phyloP scores from a whole-genome alignment of 2,797 vertebrate species.

The Sciurus vulgaris region DNA sequence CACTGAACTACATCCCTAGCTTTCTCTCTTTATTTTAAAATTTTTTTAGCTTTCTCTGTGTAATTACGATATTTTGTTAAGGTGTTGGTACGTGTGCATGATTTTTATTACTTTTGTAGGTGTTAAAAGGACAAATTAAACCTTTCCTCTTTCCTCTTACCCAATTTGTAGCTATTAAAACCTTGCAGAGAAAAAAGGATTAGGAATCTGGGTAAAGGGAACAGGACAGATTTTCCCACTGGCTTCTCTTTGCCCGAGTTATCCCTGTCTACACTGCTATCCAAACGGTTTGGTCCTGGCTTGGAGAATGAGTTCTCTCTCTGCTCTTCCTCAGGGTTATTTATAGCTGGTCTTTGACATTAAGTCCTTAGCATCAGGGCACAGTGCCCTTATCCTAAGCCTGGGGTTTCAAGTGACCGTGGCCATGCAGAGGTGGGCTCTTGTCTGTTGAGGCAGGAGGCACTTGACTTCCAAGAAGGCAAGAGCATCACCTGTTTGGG shows the following conservation, averaged over 20 bases:
- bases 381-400: background rate
- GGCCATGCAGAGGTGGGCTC: background rate
- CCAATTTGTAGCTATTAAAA: background rate
- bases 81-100: background rate
- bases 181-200: background rate
- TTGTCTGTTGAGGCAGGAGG: background rate
- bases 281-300: background rate
- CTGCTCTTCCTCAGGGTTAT: background rate
- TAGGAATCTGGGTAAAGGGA: background rate
- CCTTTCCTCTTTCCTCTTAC: background rate
- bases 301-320: background rate
- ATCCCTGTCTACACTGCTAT: background rate
- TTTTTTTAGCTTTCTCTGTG: background rate
- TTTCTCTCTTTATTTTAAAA: too few relatives aligned
- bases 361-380: background rate
- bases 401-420: background rate
- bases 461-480: background rate
- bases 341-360: background rate
- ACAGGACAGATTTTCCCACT: background rate
- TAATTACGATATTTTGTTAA: background rate
- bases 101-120: background rate
- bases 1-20: too few relatives aligned
- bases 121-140: background rate
- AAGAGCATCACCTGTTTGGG: background rate
- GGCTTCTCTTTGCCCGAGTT: background rate